Evolutionary conservation across 2,888 invertebrate genomes (phyloP).

Genomic region (Acrobasis suavella): DNA sequence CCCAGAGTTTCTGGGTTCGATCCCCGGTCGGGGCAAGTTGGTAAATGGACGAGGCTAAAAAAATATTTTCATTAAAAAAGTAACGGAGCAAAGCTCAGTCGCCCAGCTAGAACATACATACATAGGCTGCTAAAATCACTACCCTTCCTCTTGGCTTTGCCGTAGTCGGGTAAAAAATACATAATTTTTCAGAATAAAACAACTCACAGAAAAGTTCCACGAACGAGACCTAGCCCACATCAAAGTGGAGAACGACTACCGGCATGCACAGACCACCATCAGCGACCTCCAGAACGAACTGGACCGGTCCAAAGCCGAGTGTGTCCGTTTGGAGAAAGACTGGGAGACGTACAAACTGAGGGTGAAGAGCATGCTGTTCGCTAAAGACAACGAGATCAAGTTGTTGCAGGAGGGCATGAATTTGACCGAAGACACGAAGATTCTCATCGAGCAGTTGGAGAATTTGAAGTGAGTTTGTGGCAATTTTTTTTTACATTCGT

Average conservation of each 20-base stretch:
- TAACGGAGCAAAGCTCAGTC: no score
- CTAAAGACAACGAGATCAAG: conserved; percentile 69
- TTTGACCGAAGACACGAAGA: conserved; percentile 58
- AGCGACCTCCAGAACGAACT: conserved; percentile 54
- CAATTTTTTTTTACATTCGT: no score
- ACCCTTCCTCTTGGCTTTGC: no score
- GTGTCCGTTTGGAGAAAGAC: conserved; percentile 62
- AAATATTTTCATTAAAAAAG: no score
- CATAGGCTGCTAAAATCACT: no score
- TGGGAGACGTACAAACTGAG: conserved; percentile 73
- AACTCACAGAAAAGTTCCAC: conserved; percentile 44
- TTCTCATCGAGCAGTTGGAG: conserved; percentile 60
- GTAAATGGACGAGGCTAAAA: no score
- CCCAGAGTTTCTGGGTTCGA: no score
- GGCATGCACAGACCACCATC: conserved; percentile 61
- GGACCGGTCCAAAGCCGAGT: conserved; percentile 58
- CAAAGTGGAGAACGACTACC: conserved; percentile 63
- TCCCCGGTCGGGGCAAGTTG: no score
- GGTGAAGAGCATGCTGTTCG: conserved; percentile 67
- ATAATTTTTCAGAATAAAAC: conserved; percentile 45
- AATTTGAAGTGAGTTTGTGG: conserved; percentile 58
- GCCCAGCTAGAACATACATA: no score
- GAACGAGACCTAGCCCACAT: conserved; percentile 43
- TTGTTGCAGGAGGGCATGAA: conserved; percentile 55
- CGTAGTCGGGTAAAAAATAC: no score